phyloP scores from a whole-genome alignment of 2,888 invertebrate genomes.

The Mycalesis mineus region DNA sequence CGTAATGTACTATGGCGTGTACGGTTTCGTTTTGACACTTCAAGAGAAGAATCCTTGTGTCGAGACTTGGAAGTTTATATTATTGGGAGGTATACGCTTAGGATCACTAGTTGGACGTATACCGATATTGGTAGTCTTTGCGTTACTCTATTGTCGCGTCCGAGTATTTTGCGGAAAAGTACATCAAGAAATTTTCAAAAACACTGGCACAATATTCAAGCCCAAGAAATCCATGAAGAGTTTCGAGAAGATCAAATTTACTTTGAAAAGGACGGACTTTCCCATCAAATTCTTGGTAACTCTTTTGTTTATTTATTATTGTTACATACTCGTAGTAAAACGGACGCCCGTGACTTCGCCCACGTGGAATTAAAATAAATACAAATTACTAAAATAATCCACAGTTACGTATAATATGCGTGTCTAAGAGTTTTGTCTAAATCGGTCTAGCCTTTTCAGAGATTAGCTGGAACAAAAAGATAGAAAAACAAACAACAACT shows the following conservation, averaged over 20 bases:
- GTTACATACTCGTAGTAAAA: too few relatives aligned
- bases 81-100: neutral
- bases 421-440: too few relatives aligned
- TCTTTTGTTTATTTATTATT: too few relatives aligned
- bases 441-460: too few relatives aligned
- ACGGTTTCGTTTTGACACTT: neutral
- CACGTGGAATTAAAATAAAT: too few relatives aligned
- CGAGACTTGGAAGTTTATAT: neutral
- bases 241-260: neutral
- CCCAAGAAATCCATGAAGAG: neutral
- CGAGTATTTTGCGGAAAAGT: conserved; percentile 2
- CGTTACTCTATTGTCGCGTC: neutral
- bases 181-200: neutral
- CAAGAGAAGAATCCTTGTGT: neutral
- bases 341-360: too few relatives aligned
- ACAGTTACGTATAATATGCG: too few relatives aligned
- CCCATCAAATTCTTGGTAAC: conserved; percentile 5
- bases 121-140: neutral
- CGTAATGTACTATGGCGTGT: neutral
- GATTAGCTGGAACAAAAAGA: too few relatives aligned
- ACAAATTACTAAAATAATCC: too few relatives aligned
- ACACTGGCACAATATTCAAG: neutral
- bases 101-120: neutral
- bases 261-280: conserved; percentile 6
- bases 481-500: too few relatives aligned